Evolutionary conservation across 2,797 vertebrate species (phyloP).

Genomic region (Poeciliopsis infans): DNA sequence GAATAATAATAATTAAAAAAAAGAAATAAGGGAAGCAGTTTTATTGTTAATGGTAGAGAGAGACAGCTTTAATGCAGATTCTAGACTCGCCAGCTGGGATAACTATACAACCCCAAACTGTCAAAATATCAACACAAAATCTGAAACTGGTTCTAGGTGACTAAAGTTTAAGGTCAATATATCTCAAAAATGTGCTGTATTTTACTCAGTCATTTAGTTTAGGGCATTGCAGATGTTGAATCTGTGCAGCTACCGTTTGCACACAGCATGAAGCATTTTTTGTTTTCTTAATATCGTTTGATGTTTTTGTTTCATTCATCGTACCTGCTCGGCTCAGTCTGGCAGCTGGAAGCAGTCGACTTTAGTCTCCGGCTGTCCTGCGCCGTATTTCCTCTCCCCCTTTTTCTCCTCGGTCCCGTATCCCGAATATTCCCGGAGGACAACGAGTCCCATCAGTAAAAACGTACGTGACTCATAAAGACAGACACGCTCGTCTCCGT

Average conservation of each 20-base stretch:
- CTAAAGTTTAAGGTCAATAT: neutral
- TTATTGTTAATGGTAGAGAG: neutral
- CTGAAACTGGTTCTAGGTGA: neutral
- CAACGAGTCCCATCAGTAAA: neutral
- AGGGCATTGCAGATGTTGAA: neutral
- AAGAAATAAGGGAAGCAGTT: neutral
- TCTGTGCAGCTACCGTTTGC: neutral
- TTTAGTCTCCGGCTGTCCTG: conserved; percentile 11
- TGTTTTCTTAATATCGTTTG: neutral
- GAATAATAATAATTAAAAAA: neutral
- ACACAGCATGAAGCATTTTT: neutral
- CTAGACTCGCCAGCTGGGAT: neutral
- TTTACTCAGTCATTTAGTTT: neutral
- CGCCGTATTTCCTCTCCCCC: conserved; percentile 17
- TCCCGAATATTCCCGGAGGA: conserved; percentile 18
- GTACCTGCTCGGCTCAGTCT: conserved; percentile 50
- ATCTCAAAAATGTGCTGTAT: neutral
- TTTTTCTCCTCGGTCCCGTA: conserved; percentile 19
- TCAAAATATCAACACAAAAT: neutral
- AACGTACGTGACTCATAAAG: neutral
- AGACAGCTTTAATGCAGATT: neutral
- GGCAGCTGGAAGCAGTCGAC: conserved; percentile 40
- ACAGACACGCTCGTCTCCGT: conserved; percentile 5
- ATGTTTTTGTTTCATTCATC: conserved; percentile 24
- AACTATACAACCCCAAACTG: neutral